A percentile compares a stretch with the other conserved stretches of the same genome.
phyloP scores from a whole-genome alignment of 1,140 invertebrate species.

The Pantala flavescens region DNA sequence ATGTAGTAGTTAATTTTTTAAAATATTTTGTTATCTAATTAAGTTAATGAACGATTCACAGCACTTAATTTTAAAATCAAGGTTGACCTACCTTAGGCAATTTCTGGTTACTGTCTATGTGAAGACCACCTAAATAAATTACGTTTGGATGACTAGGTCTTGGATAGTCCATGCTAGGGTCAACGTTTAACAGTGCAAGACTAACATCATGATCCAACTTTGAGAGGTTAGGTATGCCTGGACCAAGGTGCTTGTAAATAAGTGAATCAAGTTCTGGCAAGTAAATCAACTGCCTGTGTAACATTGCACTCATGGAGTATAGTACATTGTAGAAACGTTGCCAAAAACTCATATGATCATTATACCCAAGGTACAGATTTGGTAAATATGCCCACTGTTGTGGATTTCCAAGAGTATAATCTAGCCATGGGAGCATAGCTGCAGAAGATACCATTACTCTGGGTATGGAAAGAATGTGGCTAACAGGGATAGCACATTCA shows the following conservation, averaged over 20 bases:
- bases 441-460: background rate
- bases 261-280: background rate
- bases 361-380: background rate
- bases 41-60: too few relatives aligned
- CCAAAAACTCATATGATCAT: conserved; percentile 20
- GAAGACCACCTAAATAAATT: background rate
- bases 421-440: background rate
- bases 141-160: conserved; percentile 18
- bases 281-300: background rate
- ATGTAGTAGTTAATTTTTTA: too few relatives aligned
- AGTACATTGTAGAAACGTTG: conserved; percentile 22
- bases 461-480: background rate
- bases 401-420: conserved; percentile 18
- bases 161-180: conserved; percentile 25
- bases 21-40: too few relatives aligned
- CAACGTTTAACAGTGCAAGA: conserved; percentile 27
- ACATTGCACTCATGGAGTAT: background rate
- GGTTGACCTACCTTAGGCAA: too few relatives aligned
- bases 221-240: conserved; percentile 25
- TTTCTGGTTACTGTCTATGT: too few relatives aligned
- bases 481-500: background rate
- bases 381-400: conserved; percentile 12
- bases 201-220: conserved; percentile 28
- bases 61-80: too few relatives aligned
- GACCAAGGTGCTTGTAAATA: background rate